Evolutionary conservation across 2,113 vertebrate genomes (phyloP).

Genomic region (Limanda limanda): DNA sequence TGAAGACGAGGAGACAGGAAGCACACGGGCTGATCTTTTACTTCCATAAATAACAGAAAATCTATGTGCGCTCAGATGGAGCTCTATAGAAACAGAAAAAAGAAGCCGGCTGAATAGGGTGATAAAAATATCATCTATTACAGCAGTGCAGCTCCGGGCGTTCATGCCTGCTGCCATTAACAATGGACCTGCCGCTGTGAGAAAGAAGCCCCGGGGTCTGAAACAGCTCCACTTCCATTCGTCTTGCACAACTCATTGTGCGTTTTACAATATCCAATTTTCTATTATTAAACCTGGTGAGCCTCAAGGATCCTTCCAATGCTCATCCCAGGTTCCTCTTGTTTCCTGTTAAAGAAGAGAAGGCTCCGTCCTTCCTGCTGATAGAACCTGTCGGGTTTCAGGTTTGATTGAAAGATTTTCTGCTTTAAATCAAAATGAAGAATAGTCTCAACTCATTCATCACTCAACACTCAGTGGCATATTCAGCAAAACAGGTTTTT

Average conservation of each 20-base stretch:
- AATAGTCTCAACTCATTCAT: no score
- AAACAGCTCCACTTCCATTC: conserved; percentile 25
- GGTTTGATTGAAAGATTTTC: no score
- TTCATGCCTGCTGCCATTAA: conserved; percentile 20
- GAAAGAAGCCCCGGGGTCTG: conserved; percentile 24
- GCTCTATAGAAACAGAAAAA: conserved; percentile 14
- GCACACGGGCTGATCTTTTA: neutral
- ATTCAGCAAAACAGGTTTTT: no score
- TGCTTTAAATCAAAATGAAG: no score
- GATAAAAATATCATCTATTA: conserved; percentile 32
- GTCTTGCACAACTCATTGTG: conserved; percentile 8
- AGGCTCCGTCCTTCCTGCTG: no score
- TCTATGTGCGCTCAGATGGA: neutral
- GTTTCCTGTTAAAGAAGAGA: no score
- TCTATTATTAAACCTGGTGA: neutral
- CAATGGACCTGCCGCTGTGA: conserved; percentile 21
- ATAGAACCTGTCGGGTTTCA: no score
- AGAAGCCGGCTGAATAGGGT: conserved; percentile 2
- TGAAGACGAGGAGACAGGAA: conserved; percentile 9
- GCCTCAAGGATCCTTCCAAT: neutral
- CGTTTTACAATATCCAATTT: conserved; percentile 8
- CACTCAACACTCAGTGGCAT: no score
- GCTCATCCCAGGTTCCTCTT: neutral
- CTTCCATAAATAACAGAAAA: conserved; percentile 2
- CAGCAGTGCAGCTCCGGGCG: conserved; percentile 12